Conservation (phyloP, 2,888 invertebrate genomes). For the Xylota sylvarum region DNA sequence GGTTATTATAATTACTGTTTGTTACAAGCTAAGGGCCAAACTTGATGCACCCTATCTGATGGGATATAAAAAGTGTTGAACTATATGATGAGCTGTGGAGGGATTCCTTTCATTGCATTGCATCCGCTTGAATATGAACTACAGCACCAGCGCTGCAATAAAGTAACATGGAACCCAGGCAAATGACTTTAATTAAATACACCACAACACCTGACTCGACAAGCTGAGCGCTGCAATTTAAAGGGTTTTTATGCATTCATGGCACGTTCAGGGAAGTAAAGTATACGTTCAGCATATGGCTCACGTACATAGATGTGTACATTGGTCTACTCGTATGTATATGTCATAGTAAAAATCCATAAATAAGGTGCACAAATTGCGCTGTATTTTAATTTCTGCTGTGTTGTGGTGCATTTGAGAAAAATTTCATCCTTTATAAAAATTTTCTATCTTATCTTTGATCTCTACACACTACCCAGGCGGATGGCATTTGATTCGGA, state of each 20-base stretch:
- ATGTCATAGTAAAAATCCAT: neutral
- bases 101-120: constrained; percentile 12
- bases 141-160: constrained; percentile 24
- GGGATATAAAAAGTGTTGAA: neutral
- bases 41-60: neutral
- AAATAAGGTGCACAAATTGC: constrained; percentile 23
- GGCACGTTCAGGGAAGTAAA: constrained; percentile 49
- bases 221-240: constrained; percentile 23
- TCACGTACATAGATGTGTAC: neutral
- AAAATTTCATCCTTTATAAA: neutral
- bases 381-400: constrained; percentile 4
- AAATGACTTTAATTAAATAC: constrained; percentile 28
- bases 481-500: constrained; percentile 18
- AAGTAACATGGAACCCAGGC: neutral
- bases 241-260: constrained; percentile 55
- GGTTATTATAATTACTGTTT: neutral
- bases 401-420: neutral
- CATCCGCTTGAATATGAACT: constrained; percentile 18
- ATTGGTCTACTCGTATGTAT: neutral
- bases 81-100: neutral
- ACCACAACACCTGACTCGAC: constrained; percentile 10
- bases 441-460: neutral
- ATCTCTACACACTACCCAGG: neutral
- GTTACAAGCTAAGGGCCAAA: neutral
- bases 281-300: constrained; percentile 9